Evolutionary conservation across 2,888 invertebrate genomes (phyloP).

Genomic region (Parnassius mnemosyne): DNA sequence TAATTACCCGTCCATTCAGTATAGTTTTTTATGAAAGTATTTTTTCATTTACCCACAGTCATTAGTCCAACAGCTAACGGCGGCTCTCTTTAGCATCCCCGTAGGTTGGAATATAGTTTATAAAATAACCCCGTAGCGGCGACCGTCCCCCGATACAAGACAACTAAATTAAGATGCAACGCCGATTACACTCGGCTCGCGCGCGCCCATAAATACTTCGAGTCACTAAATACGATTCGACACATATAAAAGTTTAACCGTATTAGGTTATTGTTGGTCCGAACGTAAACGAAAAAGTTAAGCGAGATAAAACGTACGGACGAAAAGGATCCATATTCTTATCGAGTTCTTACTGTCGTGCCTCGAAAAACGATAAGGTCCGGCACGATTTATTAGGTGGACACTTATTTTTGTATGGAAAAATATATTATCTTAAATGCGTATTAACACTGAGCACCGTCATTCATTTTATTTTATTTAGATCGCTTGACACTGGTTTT

Average conservation of each 20-base stretch:
- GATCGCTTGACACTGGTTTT: slow-evolving; percentile 40
- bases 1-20: no score
- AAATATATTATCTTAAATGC: slow-evolving; percentile 80
- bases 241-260: slow-evolving; percentile 32
- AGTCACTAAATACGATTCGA: slow-evolving; percentile 43
- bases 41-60: slow-evolving; percentile 12
- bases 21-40: slow-evolving; percentile 1
- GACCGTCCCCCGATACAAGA: slow-evolving; percentile 70
- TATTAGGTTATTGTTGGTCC: slow-evolving; percentile 34
- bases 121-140: slow-evolving; percentile 48
- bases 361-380: slow-evolving; percentile 70
- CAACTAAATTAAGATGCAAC: slow-evolving; percentile 79
- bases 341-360: slow-evolving; percentile 71
- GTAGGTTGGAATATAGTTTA: slow-evolving; percentile 52
- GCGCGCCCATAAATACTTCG: slow-evolving; percentile 43
- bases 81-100: slow-evolving; percentile 52
- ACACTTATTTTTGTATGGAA: slow-evolving; percentile 74
- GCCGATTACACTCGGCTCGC: slow-evolving; percentile 65
- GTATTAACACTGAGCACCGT: slow-evolving; percentile 74
- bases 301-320: slow-evolving; percentile 41
- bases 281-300: slow-evolving; percentile 55
- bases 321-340: slow-evolving; percentile 56
- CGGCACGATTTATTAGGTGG: slow-evolving; percentile 73
- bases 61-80: slow-evolving; percentile 22
- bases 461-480: slow-evolving; percentile 64